Evolutionary conservation across 2,888 invertebrate genomes (phyloP).

Genomic region (Cephus nigrinus): DNA sequence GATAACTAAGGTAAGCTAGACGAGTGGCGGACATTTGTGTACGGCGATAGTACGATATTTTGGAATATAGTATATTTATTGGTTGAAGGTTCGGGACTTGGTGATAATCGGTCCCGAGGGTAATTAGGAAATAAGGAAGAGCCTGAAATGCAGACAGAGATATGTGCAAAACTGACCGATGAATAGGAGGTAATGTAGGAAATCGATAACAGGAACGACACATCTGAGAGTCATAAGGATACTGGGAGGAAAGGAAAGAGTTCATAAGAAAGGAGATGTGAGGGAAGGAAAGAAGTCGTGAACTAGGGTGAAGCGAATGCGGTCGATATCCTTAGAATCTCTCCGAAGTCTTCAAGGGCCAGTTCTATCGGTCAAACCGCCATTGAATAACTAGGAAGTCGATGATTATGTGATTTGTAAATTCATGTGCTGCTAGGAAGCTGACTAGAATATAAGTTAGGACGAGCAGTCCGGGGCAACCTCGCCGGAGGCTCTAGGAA

Average conservation of each 20-base stretch:
- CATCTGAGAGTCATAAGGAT: background rate
- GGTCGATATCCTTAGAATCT: background rate
- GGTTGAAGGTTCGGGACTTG: background rate
- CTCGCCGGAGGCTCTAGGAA: background rate
- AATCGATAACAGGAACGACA: background rate
- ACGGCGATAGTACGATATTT: background rate
- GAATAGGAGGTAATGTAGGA: background rate
- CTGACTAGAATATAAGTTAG: constrained; percentile 61
- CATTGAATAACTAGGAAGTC: background rate
- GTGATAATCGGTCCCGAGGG: background rate
- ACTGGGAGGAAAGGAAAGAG: background rate
- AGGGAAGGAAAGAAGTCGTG: background rate
- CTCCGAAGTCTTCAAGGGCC: background rate
- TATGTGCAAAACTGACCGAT: background rate
- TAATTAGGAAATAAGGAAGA: background rate
- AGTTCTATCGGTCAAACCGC: background rate
- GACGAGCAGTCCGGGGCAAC: constrained; percentile 6
- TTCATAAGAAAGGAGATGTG: background rate
- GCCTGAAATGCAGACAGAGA: background rate
- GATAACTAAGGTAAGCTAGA: constrained; percentile 22
- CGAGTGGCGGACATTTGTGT: background rate
- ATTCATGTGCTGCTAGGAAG: constrained; percentile 63
- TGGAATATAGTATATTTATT: background rate
- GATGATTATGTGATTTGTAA: background rate
- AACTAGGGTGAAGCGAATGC: background rate